These are phyloP conservation scores for Syrphus vitripennis DNA, from an alignment of 2,888 invertebrate species.

Conservation along the genomic window DNA sequence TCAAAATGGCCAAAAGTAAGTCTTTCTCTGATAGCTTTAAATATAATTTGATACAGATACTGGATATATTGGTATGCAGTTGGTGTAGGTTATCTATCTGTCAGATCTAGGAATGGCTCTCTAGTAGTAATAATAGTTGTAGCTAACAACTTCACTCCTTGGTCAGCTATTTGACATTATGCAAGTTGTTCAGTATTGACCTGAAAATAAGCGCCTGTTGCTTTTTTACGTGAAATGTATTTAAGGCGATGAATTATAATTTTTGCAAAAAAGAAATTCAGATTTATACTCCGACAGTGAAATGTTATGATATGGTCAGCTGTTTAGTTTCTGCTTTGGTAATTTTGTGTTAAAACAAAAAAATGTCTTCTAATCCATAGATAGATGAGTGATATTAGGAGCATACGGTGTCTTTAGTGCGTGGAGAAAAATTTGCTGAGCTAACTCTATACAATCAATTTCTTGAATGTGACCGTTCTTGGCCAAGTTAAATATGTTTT, in stretches of 20 bases:
- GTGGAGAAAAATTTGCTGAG: too few species aligned
- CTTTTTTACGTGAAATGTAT: not conserved
- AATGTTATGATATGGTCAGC: not conserved
- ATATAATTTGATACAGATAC: not conserved
- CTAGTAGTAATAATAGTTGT: not conserved
- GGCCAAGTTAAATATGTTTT: too few species aligned
- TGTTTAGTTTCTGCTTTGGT: not conserved
- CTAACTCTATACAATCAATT: too few species aligned
- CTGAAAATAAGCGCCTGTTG: not conserved
- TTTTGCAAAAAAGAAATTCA: not conserved
- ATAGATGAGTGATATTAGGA: not conserved
- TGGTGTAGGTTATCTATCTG: conserved; percentile 1
- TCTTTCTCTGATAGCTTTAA: not conserved
- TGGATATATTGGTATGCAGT: conserved; percentile 3
- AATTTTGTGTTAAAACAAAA: not conserved
- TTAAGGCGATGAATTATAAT: not conserved
- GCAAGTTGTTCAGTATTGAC: not conserved
- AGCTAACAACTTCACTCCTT: not conserved
- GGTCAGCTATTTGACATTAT: not conserved
- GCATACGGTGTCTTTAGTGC: too few species aligned
- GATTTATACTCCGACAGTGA: not conserved
- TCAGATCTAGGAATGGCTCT: conserved; percentile 5
- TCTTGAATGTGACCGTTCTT: too few species aligned
- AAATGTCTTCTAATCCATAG: not conserved
- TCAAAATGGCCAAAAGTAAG: not conserved